Conservation (phyloP, 2,888 invertebrate species). For the Halictus quadricinctus region DNA sequence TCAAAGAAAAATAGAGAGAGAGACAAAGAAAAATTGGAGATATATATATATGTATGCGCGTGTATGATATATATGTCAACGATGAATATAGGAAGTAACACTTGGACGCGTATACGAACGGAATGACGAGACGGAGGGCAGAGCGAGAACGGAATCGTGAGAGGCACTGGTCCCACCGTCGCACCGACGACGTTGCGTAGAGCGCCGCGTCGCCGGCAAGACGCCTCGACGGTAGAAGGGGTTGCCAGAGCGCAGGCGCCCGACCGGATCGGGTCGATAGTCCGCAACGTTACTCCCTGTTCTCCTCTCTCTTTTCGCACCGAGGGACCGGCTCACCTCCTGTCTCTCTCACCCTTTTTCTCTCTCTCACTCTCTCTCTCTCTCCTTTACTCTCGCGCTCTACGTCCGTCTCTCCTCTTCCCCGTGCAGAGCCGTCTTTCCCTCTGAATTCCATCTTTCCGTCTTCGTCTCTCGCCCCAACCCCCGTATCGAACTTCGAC, state of each 20-base stretch:
- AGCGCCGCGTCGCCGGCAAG: slow-evolving; percentile 81
- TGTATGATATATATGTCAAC: slow-evolving; percentile 5
- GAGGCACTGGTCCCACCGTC: slow-evolving; percentile 74
- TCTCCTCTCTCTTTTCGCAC: slow-evolving; percentile 38
- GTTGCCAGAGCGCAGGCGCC: slow-evolving; percentile 76
- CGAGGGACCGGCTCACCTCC: neutral
- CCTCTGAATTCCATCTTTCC: slow-evolving; percentile 7
- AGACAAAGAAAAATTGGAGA: slow-evolving; percentile 2
- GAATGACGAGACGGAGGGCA: slow-evolving; percentile 67
- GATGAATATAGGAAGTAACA: slow-evolving; percentile 48
- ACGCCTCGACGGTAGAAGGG: slow-evolving; percentile 69
- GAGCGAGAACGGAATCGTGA: slow-evolving; percentile 73
- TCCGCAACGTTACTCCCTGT: slow-evolving; percentile 76
- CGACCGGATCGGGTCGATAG: slow-evolving; percentile 78
- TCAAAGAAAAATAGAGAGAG: slow-evolving; percentile 8
- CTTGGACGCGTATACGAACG: slow-evolving; percentile 63
- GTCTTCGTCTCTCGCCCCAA: neutral
- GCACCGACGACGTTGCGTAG: slow-evolving; percentile 71
- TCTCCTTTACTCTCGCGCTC: neutral
- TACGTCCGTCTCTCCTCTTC: slow-evolving; percentile 23
- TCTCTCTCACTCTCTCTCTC: neutral
- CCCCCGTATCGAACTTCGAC: slow-evolving; percentile 14
- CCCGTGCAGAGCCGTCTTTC: slow-evolving; percentile 15
- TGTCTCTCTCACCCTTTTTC: neutral
- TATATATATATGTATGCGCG: neutral